Conservation (phyloP, 2,797 vertebrate genomes). For the Pygocentrus nattereri region DNA sequence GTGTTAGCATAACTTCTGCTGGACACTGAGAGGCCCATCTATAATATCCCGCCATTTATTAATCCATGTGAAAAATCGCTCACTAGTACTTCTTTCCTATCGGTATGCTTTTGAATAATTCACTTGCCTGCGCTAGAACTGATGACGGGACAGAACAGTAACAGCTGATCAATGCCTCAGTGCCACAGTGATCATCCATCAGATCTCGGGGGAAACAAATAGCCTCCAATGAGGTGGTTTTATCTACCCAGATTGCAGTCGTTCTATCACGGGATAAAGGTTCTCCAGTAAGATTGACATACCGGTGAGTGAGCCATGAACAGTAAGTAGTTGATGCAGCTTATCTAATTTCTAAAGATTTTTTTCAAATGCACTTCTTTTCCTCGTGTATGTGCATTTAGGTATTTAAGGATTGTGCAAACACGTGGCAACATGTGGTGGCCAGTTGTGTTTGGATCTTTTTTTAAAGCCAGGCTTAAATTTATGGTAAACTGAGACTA, state of each 20-base stretch:
- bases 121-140: not conserved
- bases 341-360: too few species aligned
- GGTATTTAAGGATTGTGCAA: too few species aligned
- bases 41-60: not conserved
- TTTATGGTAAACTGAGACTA: too few species aligned
- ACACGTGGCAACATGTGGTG: too few species aligned
- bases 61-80: not conserved
- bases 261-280: not conserved
- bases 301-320: not conserved
- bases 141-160: not conserved
- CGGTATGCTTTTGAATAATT: slow-evolving; percentile 18
- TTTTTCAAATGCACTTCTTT: too few species aligned
- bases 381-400: too few species aligned
- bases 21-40: not conserved
- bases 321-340: not conserved
- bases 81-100: not conserved
- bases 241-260: not conserved
- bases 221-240: slow-evolving; percentile 10
- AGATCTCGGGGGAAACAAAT: slow-evolving; percentile 2
- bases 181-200: slow-evolving; percentile 1
- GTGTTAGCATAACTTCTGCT: not conserved
- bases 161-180: slow-evolving; percentile 8
- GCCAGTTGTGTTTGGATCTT: too few species aligned
- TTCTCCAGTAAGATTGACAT: not conserved
- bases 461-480: too few species aligned